These are phyloP conservation scores for Xiphias gladius DNA, from an alignment of 2,113 vertebrate genomes.

Conservation along the genomic window DNA sequence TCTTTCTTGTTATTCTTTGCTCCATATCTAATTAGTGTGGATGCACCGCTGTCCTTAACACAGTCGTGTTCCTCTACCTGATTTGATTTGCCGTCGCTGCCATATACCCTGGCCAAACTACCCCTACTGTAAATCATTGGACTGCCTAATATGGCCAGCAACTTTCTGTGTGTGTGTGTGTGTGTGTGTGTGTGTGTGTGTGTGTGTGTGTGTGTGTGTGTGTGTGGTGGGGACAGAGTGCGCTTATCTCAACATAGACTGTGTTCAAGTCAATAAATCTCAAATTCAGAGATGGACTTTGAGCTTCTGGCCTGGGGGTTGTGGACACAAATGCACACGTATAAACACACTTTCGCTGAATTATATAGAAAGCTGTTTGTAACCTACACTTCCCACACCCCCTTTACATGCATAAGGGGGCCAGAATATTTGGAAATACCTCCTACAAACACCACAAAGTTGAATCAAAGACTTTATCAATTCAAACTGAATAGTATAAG, in stretches of 20 bases:
- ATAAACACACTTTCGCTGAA: slow-evolving; percentile 1
- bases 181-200: slow-evolving; percentile 10
- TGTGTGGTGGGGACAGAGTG: not conserved
- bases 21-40: slow-evolving; percentile 71
- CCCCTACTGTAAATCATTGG: slow-evolving; percentile 50
- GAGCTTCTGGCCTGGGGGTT: not conserved
- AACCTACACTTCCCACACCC: not conserved
- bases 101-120: slow-evolving; percentile 27
- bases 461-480: too few relatives aligned
- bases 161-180: not conserved
- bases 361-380: not conserved
- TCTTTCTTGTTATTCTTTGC: slow-evolving; percentile 33
- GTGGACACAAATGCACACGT: not conserved
- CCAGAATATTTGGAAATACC: too few relatives aligned
- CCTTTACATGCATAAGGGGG: not conserved
- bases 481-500: too few relatives aligned
- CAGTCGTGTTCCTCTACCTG: slow-evolving; percentile 61
- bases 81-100: slow-evolving; percentile 76
- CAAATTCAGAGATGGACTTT: slow-evolving; percentile 36
- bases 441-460: not conserved
- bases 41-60: slow-evolving; percentile 64
- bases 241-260: slow-evolving; percentile 30
- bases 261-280: slow-evolving; percentile 27
- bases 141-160: not conserved
- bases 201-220: slow-evolving; percentile 11